These are phyloP conservation scores for Diadophis punctatus DNA, from an alignment of 2,113 vertebrate genomes.

Conservation along the genomic window DNA sequence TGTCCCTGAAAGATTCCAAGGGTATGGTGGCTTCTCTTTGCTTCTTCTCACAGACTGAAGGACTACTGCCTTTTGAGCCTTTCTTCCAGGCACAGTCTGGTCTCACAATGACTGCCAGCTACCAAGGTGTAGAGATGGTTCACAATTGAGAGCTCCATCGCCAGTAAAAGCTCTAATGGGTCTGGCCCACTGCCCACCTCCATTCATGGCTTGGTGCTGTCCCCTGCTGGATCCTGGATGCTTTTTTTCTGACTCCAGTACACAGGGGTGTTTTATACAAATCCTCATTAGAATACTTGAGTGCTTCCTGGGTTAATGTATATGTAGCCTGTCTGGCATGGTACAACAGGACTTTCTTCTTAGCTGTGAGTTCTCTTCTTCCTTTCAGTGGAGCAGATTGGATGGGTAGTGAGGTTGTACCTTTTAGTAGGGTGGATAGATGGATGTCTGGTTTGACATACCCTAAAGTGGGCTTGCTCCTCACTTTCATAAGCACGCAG, in stretches of 20 bases:
- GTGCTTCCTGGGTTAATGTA: conserved; percentile 31
- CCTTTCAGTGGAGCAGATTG: background rate
- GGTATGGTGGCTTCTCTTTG: background rate
- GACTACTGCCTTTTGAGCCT: conserved; percentile 14
- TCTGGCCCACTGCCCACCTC: background rate
- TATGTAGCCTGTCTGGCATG: background rate
- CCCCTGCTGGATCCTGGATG: conserved; percentile 23
- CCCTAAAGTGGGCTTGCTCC: background rate
- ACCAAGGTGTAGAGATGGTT: background rate
- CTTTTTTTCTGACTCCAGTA: conserved; percentile 16
- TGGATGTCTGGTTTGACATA: background rate
- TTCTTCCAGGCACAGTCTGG: conserved; percentile 1
- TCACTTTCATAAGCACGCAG: background rate
- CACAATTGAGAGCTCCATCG: background rate
- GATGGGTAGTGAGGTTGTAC: background rate
- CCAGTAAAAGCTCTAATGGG: background rate
- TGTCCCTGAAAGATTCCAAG: background rate
- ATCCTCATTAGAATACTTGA: conserved; percentile 25
- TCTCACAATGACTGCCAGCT: background rate
- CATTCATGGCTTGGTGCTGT: conserved; percentile 27
- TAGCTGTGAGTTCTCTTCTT: background rate
- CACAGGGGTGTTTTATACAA: conserved; percentile 28
- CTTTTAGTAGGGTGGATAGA: background rate
- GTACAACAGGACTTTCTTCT: background rate
- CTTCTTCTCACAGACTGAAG: background rate